These are phyloP conservation scores for Ramphastos sulfuratus DNA, from an alignment of 2,113 vertebrate species.

Conservation along the genomic window DNA sequence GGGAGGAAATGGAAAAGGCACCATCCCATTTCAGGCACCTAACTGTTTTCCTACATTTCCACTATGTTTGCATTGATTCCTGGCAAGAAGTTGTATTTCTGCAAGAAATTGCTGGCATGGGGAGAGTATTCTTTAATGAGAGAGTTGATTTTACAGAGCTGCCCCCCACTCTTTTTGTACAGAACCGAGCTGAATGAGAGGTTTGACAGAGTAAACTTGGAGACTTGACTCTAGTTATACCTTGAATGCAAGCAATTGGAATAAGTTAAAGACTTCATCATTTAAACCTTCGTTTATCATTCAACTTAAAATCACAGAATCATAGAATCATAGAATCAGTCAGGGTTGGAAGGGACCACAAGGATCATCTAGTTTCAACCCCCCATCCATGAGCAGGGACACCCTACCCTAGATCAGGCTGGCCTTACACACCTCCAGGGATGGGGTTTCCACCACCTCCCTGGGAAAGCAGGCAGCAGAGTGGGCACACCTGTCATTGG, in stretches of 20 bases:
- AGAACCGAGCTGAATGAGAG: neutral
- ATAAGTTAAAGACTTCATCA: neutral
- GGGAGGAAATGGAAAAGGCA: neutral
- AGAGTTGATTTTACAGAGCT: neutral
- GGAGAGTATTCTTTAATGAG: neutral
- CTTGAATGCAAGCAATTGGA: neutral
- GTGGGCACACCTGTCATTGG: neutral
- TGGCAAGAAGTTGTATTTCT: neutral
- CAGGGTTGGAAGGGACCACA: no score
- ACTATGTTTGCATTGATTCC: neutral
- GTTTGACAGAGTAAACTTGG: neutral
- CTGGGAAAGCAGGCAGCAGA: neutral
- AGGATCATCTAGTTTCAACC: no score
- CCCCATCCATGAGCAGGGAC: no score
- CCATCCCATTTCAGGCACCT: neutral
- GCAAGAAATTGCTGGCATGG: neutral
- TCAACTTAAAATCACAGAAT: neutral
- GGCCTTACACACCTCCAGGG: no score
- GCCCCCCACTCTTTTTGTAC: neutral
- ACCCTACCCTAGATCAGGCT: no score
- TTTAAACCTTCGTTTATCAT: neutral
- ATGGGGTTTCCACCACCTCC: no score
- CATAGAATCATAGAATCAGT: no score
- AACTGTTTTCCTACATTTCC: neutral
- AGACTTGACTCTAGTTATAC: neutral